Base-by-base conservation (phyloP, 1,140 invertebrate species). In the Hylaeus anthracinus region DNA sequence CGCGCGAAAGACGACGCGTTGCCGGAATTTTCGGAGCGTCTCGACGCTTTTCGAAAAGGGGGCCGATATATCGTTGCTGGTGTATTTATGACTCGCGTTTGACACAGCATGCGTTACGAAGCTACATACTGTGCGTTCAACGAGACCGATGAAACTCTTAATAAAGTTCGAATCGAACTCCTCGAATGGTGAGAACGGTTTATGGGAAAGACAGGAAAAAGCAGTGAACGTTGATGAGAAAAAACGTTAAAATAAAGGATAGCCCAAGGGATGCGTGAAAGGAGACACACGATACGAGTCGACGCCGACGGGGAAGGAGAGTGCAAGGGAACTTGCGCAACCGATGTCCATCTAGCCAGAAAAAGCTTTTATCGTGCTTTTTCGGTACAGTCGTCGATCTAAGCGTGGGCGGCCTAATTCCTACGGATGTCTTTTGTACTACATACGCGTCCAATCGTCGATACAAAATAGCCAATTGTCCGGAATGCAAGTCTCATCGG, bases 321-420 rank as follows among this genome's bases (percentile, higher is more conserved):
- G 51, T 64, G 67, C 14, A 14, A 78, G 39, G 58, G 78, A 84
- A 63, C 72, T 87, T 88, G 86, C 84, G 84, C 84, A 89, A 89
- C 77, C 71, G 74, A 58, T 79, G 83, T 72, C 86, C 87, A 88
- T 87, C 83, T 88, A 86, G 86, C 77, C 70, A 84, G 83, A 84
- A 89, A 88, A 89, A 88, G 83, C 81, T 89, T 88, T 88, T 89
- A 88, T 89, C 86, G 76, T 72, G 83, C 84, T 88, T 88, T 88
- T 88, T 89, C 82, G 83, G 81, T 78, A 70, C 83, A 79, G 80
- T 85, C 80, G 81, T 82, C 84, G 86, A 89, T 75, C 86, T 64
- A 81, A 80, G 79, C 86, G 84, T 88, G 84, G 84, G 81, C 84
- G 81, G 74, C 81, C 87, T 83, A 88, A 88, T 88, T 88, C 84